Evolutionary conservation across 2,797 vertebrate species (phyloP), one percentile per base, ranked within the genome.

Genomic region (Gobio occitaniae): DNA sequence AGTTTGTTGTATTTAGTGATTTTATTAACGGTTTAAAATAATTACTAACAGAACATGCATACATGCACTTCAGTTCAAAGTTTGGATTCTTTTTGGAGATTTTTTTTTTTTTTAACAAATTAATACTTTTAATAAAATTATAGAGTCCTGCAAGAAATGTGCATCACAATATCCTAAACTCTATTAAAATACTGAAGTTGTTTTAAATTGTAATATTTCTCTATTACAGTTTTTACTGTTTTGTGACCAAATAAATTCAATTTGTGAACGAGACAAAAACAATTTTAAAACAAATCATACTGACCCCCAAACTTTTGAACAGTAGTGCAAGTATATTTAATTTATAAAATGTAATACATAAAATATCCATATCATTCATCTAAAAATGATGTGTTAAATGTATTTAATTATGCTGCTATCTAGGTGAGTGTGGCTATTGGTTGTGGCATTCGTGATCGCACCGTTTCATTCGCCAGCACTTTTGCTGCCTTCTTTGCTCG

Each of bases 401-500:
- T 47, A 19, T 25, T 63, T 71, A 47, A 41, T 56, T 56, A 41
- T 71, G 17, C 16, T 84, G 1, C 9, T 63, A 61, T 86, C 4
- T 88, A 98, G 96, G 96, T 97, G 1, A 95, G 95, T 0, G 96
- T 98, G 69, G 96, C 96, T 0, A 95, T 97, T 61, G 97, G 97
- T 72, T 98, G 97, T 71, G 94, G 96, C 63, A 91, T 93, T 32
- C 94, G 95, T 32, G 95, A 95, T 77, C 96, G 96, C 61, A 95
- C 92, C 0, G 93, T 98, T 47, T 85, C 95, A 0, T 98, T 97
- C 85, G 96, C 93, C 82, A 97, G 96, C 93, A 96, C 96, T 0
- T 97, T 97, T 21, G 93, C 96, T 0, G 96, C 97, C 13, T 97
- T 97, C 92, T 59, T 97, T 17, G 95, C 94, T 1, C 94, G 96